A percentile compares a stretch with the other conserved stretches of the same genome.
phyloP scores from a whole-genome alignment of 2,797 vertebrate species.

The Eremophila alpestris region DNA sequence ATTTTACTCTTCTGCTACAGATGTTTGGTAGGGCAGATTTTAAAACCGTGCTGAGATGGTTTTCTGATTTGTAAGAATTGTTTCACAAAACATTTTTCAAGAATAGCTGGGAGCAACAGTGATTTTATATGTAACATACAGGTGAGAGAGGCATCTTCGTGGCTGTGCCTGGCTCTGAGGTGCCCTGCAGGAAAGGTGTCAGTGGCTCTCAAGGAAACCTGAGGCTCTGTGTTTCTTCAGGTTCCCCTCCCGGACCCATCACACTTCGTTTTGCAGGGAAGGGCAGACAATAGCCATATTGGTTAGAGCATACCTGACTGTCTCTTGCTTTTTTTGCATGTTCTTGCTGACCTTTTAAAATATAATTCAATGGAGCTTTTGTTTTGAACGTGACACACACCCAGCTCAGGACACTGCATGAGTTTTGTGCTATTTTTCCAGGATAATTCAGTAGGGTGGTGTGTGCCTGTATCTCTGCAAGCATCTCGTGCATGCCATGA shows the following conservation, averaged over 20 bases:
- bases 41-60: background rate
- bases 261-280: background rate
- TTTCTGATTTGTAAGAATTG: background rate
- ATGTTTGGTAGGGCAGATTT: background rate
- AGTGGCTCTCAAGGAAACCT: background rate
- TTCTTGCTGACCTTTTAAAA: background rate
- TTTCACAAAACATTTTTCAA: background rate
- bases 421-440: background rate
- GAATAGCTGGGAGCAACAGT: background rate
- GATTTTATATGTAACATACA: background rate
- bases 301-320: background rate
- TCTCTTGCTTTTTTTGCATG: background rate
- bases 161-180: background rate
- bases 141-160: background rate
- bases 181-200: background rate
- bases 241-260: background rate
- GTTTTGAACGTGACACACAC: background rate
- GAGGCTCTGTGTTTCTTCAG: background rate
- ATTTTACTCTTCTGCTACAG: background rate
- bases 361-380: background rate
- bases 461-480: background rate
- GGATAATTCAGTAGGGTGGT: background rate
- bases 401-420: background rate
- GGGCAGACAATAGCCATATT: background rate
- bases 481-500: background rate